These are phyloP conservation scores for Laupala kohalensis DNA, from an alignment of 1,140 invertebrate species.

Conservation along the genomic window DNA sequence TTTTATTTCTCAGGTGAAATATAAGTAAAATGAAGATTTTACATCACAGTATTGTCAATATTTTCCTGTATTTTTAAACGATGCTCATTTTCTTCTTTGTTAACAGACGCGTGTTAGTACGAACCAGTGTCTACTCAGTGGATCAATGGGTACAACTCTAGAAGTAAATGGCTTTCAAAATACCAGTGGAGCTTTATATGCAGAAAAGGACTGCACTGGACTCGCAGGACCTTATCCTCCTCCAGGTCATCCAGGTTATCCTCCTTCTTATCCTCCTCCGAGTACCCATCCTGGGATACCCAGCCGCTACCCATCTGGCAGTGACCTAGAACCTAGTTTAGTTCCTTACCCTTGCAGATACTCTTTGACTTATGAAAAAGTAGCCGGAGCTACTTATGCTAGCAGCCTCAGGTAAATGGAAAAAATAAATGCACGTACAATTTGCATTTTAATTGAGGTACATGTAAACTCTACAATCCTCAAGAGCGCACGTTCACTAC, in stretches of 20 bases:
- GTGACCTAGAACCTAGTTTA: neutral
- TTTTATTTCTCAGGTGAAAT: too few species aligned
- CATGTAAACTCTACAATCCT: too few species aligned
- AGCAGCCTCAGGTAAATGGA: slow-evolving; percentile 23
- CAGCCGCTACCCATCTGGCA: slow-evolving; percentile 4
- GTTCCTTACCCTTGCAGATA: slow-evolving; percentile 23
- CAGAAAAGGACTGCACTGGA: slow-evolving; percentile 26
- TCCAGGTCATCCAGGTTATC: slow-evolving; percentile 14
- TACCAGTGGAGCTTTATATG: slow-evolving; percentile 26
- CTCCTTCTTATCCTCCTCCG: slow-evolving; percentile 6
- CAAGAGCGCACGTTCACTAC: too few species aligned
- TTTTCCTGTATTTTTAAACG: neutral
- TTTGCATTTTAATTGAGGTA: too few species aligned
- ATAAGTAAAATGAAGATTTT: too few species aligned
- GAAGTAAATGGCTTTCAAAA: slow-evolving; percentile 28
- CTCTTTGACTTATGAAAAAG: slow-evolving; percentile 30
- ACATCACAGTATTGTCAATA: neutral
- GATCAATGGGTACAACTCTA: slow-evolving; percentile 27
- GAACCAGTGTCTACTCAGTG: slow-evolving; percentile 27
- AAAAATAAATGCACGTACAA: too few species aligned
- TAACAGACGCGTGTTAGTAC: slow-evolving; percentile 15
- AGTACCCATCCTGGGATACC: neutral
- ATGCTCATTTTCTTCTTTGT: neutral
- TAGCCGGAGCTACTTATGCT: slow-evolving; percentile 27
- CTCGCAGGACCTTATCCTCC: neutral